phyloP scores from a whole-genome alignment of 2,113 vertebrate genomes.

The Sander vitreus region DNA sequence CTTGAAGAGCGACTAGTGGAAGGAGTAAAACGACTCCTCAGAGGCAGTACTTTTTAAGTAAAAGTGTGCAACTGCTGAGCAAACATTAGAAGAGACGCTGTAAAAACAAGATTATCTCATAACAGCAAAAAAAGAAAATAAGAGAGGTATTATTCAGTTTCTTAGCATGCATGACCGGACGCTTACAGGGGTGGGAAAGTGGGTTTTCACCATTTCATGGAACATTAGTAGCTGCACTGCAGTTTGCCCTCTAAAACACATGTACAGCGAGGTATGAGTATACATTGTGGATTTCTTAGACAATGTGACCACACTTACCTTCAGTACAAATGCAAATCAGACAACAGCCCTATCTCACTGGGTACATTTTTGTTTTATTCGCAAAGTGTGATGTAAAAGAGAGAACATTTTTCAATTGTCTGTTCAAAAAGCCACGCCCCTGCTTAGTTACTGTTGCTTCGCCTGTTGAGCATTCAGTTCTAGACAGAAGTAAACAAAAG shows the following conservation, averaged over 20 bases:
- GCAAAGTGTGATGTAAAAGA: too few species aligned
- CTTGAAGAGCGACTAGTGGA: conserved; percentile 5
- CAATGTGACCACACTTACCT: too few species aligned
- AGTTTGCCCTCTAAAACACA: conserved; percentile 11
- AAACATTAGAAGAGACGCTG: conserved; percentile 10
- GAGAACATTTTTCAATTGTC: background rate
- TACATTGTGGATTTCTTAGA: background rate
- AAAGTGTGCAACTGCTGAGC: background rate
- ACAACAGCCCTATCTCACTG: background rate
- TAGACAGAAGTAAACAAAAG: background rate
- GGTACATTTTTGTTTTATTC: background rate
- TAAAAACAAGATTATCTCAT: conserved; percentile 1
- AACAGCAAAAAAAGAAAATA: background rate
- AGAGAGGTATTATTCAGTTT: background rate
- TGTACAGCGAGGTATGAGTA: background rate
- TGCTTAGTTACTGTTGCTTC: background rate
- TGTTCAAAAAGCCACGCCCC: background rate
- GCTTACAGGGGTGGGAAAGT: background rate
- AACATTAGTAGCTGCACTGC: conserved; percentile 8
- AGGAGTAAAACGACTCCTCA: conserved; percentile 2
- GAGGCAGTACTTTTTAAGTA: background rate
- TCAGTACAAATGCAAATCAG: background rate
- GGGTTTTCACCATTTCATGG: conserved; percentile 28
- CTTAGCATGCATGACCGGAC: background rate
- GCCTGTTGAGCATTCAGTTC: background rate